Evolutionary conservation across 1,140 invertebrate species (phyloP).

Genomic region (honey bee (Apis mellifera)): DNA sequence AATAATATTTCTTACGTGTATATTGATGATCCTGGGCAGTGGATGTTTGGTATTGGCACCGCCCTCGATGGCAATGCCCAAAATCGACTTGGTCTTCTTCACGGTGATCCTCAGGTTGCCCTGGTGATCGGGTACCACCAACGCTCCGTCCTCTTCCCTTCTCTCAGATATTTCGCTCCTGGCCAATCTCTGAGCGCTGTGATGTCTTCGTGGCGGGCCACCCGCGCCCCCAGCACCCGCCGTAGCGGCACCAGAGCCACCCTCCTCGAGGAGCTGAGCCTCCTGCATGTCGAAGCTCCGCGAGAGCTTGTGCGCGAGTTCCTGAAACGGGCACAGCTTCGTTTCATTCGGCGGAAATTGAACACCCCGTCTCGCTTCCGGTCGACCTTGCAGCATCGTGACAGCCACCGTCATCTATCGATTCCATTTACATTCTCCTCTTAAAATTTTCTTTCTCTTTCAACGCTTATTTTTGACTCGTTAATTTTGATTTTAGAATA

Average conservation of each 20-base stretch:
- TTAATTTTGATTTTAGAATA: no score
- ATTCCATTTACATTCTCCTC: background rate
- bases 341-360: slow-evolving; percentile 41
- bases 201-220: slow-evolving; percentile 76
- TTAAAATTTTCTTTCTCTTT: background rate
- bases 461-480: background rate
- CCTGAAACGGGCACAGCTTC: slow-evolving; percentile 81
- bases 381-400: slow-evolving; percentile 31
- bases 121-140: slow-evolving; percentile 91
- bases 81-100: slow-evolving; percentile 95
- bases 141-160: slow-evolving; percentile 83
- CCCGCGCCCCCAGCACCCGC: slow-evolving; percentile 82
- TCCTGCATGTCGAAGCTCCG: slow-evolving; percentile 93
- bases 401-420: slow-evolving; percentile 8
- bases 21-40: slow-evolving; percentile 96
- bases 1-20: slow-evolving; percentile 88
- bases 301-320: slow-evolving; percentile 91
- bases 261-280: slow-evolving; percentile 87
- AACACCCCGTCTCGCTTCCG: background rate
- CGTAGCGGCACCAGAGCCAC: slow-evolving; percentile 83
- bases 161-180: slow-evolving; percentile 82
- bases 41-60: slow-evolving; percentile 97
- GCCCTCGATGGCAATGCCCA: slow-evolving; percentile 98
- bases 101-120: slow-evolving; percentile 92
- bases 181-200: slow-evolving; percentile 76